Evolutionary conservation across 2,888 invertebrate genomes (phyloP), one percentile per base, ranked within the genome.

Genomic region (Stomorhina lunata): DNA sequence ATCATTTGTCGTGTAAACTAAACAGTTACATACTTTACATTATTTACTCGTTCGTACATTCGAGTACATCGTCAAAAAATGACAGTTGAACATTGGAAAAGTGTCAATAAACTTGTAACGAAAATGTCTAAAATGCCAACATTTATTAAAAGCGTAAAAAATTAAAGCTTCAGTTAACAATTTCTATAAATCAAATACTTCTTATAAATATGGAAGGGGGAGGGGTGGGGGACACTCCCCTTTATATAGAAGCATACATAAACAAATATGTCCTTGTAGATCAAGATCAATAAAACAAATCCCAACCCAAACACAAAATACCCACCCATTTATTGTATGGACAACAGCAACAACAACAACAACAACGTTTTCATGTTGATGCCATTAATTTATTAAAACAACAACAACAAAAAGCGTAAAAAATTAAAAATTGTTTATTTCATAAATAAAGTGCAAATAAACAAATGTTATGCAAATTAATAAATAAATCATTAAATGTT

Each of bases 381-480:
- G 73, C 53, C 63, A 73, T 45, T 45, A 55, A 34, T 55, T 65
- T 57, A 55, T 25, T 43, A 65, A 34, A 45, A 61, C 9, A 5
- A 20, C 2, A 20, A 20, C 2, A 32, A 29, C 10, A 20, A 50
- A 59, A 12, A 40, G 12, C 53, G 22, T 25, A 37, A 57, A 32
- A 32, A 50, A 15, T 32, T 15, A 50, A 27, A 55, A 55, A 55
- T 37, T 27, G 27, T 55, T 7, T 25, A 25, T 7, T 17, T 45
- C 32, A 2, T 4, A 61, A 69, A 32, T 34, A 55, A 68, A 63
- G 66, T 73, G 63, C 63, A 73, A 76, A 75, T 34, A 68, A 66
- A 73, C 75, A 80, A 83, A 78, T 82, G 72, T 73, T 82, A 84
- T 84, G 84, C 83, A 83, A 84, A 83, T 84, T 79, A 43, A 75